Evolutionary conservation across 1,140 invertebrate species (phyloP).

Genomic region (Ostrea denselamellosa): DNA sequence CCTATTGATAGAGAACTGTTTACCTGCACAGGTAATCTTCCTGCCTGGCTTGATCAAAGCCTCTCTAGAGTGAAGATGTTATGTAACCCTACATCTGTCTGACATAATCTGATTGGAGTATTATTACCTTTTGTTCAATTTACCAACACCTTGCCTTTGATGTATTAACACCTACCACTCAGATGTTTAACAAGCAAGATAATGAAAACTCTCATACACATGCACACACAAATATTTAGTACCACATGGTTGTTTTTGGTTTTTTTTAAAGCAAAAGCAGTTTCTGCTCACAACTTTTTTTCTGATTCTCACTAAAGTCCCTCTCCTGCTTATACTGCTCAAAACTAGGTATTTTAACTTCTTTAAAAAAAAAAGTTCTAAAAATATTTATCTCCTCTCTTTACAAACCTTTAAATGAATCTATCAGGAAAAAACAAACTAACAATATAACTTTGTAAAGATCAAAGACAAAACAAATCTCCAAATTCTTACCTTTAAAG

Average conservation of each 20-base stretch:
- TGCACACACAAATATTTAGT: neutral
- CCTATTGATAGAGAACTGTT: slow-evolving; percentile 25
- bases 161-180: slow-evolving; percentile 19
- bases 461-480: neutral
- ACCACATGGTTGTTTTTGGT: neutral
- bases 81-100: slow-evolving; percentile 21
- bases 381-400: too few relatives aligned
- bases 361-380: too few relatives aligned
- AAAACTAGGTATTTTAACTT: too few relatives aligned
- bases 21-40: slow-evolving; percentile 23
- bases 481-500: slow-evolving; percentile 24
- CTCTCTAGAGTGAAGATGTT: slow-evolving; percentile 28
- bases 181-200: slow-evolving; percentile 11
- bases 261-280: neutral
- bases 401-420: neutral
- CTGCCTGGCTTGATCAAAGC: slow-evolving; percentile 19
- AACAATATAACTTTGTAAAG: neutral
- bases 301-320: neutral
- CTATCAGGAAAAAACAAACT: neutral
- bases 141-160: slow-evolving; percentile 25
- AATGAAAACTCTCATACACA: neutral
- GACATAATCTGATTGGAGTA: slow-evolving; percentile 37
- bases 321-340: too few relatives aligned
- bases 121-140: slow-evolving; percentile 35
- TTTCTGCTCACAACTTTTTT: neutral